Evolutionary conservation across 2,113 vertebrate species (phyloP).

Genomic region (Mola mola): DNA sequence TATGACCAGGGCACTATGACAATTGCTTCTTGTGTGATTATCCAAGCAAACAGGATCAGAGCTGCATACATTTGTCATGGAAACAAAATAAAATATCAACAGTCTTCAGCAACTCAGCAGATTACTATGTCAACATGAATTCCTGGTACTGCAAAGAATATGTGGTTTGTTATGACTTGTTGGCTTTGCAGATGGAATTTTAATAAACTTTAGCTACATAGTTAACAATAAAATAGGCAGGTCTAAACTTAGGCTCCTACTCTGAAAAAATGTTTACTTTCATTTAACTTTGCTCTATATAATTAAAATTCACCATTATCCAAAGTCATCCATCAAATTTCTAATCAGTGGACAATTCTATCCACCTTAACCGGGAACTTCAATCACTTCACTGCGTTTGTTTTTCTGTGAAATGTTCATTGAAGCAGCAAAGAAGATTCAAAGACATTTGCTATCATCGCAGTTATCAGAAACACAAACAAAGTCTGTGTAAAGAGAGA

Average conservation of each 20-base stretch:
- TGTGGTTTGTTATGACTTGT: background rate
- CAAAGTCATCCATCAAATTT: background rate
- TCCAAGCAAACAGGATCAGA: constrained; percentile 12
- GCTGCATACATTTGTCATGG: constrained; percentile 22
- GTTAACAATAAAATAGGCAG: background rate
- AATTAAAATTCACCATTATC: too few relatives aligned
- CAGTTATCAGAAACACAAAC: too few relatives aligned
- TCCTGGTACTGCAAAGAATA: background rate
- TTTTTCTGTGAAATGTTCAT: background rate
- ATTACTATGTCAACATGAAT: background rate
- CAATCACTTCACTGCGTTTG: constrained; percentile 4
- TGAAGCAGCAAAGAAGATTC: background rate
- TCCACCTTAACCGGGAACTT: background rate
- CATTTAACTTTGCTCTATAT: too few relatives aligned
- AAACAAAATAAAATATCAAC: constrained; percentile 27
- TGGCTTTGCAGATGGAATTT: background rate
- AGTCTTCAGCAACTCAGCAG: too few relatives aligned
- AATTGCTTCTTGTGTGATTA: too few relatives aligned
- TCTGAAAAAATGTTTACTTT: too few relatives aligned
- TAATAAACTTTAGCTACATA: background rate
- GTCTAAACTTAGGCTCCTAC: too few relatives aligned
- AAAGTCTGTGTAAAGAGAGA: too few relatives aligned
- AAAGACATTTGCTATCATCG: too few relatives aligned
- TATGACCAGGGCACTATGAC: constrained; percentile 10
- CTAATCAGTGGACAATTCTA: background rate